Conservation (phyloP, 1,140 invertebrate genomes). For the Reticulitermes speratus region DNA sequence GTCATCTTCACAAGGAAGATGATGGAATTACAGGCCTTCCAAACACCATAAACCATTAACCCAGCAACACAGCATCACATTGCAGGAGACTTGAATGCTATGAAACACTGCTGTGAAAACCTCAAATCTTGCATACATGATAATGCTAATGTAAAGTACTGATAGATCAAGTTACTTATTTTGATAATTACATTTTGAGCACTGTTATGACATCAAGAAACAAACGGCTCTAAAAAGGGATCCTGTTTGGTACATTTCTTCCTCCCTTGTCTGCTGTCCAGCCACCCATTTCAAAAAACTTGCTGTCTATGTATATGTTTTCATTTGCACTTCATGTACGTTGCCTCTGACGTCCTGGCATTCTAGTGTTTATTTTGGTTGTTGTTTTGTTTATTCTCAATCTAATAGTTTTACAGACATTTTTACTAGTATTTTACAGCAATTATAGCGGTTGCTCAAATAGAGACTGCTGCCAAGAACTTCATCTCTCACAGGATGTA, state of each 20-base stretch:
- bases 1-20: no score
- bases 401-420: neutral
- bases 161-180: neutral
- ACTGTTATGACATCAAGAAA: neutral
- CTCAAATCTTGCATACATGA: no score
- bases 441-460: neutral
- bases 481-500: neutral
- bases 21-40: no score
- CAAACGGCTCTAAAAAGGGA: neutral
- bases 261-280: neutral
- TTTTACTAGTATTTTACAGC: neutral
- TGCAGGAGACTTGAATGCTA: no score
- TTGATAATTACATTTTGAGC: neutral
- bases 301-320: neutral
- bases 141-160: no score
- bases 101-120: no score
- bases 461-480: neutral
- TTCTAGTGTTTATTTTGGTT: neutral
- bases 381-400: neutral
- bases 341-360: neutral
- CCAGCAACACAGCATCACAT: no score
- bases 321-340: neutral
- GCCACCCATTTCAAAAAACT: neutral
- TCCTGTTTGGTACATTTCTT: neutral
- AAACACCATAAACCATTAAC: no score